Percentiles rank a stretch among this genome's conserved stretches.
phyloP scores from a whole-genome alignment of 2,888 invertebrate species.

The Pedicia rivosa region DNA sequence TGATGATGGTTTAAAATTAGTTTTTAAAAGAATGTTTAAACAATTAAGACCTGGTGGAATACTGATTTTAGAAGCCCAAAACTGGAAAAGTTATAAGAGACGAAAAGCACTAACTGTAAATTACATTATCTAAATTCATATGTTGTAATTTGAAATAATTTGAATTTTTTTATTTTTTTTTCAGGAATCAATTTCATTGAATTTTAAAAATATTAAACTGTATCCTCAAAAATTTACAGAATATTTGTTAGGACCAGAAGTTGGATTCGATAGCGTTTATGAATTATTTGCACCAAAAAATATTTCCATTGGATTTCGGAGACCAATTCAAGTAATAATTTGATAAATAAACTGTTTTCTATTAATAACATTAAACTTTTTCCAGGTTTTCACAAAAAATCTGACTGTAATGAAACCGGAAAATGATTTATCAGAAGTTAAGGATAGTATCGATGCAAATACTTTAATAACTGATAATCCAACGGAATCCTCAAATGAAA shows the following conservation, averaged over 20 bases:
- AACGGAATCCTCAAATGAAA: no score
- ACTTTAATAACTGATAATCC: no score
- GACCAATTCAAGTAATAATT: conserved; percentile 36
- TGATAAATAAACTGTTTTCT: conserved; percentile 16
- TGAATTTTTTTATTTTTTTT: no score
- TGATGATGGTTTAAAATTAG: conserved; percentile 64
- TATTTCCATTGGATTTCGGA: conserved; percentile 44
- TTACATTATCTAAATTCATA: no score
- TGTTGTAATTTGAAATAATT: conserved; percentile 32
- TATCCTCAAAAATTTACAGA: conserved; percentile 51
- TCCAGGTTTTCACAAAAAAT: no score
- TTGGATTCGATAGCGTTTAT: conserved; percentile 48
- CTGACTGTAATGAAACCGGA: no score
- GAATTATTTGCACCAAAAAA: conserved; percentile 44
- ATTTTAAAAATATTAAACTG: conserved; percentile 42
- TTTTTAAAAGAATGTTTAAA: conserved; percentile 60
- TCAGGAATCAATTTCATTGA: conserved; percentile 24
- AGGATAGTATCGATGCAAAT: no score
- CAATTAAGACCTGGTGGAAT: conserved; percentile 64
- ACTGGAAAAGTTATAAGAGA: conserved; percentile 60
- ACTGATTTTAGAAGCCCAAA: conserved; percentile 69
- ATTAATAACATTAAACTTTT: no score
- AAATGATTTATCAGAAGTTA: no score
- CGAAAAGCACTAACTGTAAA: conserved; percentile 52
- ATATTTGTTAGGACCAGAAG: conserved; percentile 45